Percentiles rank a stretch among this genome's conserved stretches.
Evolutionary conservation across 2,113 vertebrate species (phyloP).

Genomic region (Plestiodon gilberti): DNA sequence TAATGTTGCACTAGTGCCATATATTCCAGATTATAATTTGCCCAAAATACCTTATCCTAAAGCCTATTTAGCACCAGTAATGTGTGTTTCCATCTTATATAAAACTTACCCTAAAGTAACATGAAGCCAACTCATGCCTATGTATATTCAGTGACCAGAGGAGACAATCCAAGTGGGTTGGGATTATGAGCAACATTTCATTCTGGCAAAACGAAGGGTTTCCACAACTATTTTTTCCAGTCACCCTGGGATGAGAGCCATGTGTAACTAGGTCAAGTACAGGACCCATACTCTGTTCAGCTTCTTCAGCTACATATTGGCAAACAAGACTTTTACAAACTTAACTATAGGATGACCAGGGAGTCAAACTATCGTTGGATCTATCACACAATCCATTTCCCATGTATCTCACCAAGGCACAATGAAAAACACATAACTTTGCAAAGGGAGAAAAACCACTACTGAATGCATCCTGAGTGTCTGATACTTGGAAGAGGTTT

Average conservation of each 20-base stretch:
- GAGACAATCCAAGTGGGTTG: background rate
- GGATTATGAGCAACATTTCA: background rate
- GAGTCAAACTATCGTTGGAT: background rate
- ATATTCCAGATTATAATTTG: background rate
- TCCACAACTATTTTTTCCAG: background rate
- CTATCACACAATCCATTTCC: background rate
- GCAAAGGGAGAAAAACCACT: background rate
- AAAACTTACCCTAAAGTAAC: background rate
- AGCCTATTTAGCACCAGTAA: background rate
- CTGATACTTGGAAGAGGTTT: background rate
- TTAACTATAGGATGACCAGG: background rate
- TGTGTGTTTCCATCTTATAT: background rate
- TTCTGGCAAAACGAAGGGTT: background rate
- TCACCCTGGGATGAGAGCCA: background rate
- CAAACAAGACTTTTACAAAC: background rate
- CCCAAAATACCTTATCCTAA: background rate
- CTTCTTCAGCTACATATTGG: background rate
- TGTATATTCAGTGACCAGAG: background rate
- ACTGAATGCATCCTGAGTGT: background rate
- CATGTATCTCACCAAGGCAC: background rate
- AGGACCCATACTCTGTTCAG: background rate
- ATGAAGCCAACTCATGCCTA: background rate
- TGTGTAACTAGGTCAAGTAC: background rate
- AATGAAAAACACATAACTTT: background rate
- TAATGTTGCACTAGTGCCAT: background rate